Evolutionary conservation across 2,888 invertebrate genomes (phyloP).

Genomic region (Therioaphis trifolii): DNA sequence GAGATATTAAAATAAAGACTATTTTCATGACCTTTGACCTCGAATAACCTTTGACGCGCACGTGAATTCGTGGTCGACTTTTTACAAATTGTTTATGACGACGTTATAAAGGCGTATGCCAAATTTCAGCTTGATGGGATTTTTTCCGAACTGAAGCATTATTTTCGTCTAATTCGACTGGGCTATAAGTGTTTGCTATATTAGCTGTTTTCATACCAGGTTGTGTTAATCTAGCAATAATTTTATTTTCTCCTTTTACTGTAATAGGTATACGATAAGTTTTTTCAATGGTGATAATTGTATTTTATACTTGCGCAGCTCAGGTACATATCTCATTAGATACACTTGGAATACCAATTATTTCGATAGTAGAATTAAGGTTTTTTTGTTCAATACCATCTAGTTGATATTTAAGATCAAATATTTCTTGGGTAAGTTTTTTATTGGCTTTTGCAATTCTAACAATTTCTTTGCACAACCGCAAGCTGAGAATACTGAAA

Average conservation of each 20-base stretch:
- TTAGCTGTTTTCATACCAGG: neutral
- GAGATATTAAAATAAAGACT: neutral
- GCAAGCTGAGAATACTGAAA: no score
- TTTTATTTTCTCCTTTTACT: conserved; percentile 5
- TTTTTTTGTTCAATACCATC: no score
- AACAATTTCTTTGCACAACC: no score
- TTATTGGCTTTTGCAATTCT: no score
- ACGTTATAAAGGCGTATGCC: conserved; percentile 9
- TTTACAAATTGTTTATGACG: conserved; percentile 2
- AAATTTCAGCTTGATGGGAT: conserved; percentile 11
- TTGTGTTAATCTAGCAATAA: neutral
- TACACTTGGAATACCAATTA: no score
- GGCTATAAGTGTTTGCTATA: neutral
- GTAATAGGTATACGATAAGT: conserved; percentile 3
- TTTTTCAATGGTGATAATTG: neutral
- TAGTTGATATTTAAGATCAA: no score
- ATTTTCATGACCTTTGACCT: neutral
- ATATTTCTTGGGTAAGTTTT: no score
- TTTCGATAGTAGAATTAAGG: no score
- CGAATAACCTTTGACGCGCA: neutral
- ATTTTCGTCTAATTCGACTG: no score
- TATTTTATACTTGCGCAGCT: neutral
- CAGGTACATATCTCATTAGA: no score
- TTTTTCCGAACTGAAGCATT: neutral
- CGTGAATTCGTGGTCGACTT: neutral